Evolutionary conservation across 1,140 invertebrate genomes (phyloP), one percentile per base, ranked within the genome.

Genomic region (Phortica variegata): DNA sequence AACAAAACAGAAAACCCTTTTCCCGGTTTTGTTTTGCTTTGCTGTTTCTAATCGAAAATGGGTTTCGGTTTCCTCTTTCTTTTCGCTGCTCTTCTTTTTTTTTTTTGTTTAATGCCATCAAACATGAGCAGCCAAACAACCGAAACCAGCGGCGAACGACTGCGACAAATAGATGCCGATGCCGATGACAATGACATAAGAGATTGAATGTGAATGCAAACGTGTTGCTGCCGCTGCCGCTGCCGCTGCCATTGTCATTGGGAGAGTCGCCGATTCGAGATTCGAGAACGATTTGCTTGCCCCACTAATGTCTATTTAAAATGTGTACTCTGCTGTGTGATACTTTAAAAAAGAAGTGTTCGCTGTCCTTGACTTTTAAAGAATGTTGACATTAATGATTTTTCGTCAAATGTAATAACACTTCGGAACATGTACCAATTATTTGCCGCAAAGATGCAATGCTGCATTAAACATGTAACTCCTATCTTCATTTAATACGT

Each of bases 291-390:
- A n/a, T n/a, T 38, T n/a, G 47, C 40, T 2, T 40, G 31, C 41
- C 31, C 32, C 47, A 46, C 48, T 58, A 61, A 66, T 58, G 58
- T 62, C 61, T 66, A 65, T 62, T 65, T 62, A 65, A 59, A 29
- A 18, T 49, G 21, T 13, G 49, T 55, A 36, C 48, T 57, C 39
- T 56, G 55, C 44, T 44, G 49, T 39, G 68, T 54, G 52, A 53
- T 40, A 15, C 32, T 32, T 20, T 15, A 15, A 7, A 29, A 7
- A 12, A 29, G 6, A 7, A 7, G 26, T 7, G 6, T 29, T 29
- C 26, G 26, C 12, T 7, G 6, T 29, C 12, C 12, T 29, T 29
- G 6, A 12, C 12, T 29, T 29, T 6, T 29, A 7, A 29, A 29
- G 6, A 7, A 29, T 29, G 12, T 29, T 7, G 26, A 12, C 26